Conservation (phyloP, 2,888 invertebrate genomes). For the Parnassius orleans region DNA sequence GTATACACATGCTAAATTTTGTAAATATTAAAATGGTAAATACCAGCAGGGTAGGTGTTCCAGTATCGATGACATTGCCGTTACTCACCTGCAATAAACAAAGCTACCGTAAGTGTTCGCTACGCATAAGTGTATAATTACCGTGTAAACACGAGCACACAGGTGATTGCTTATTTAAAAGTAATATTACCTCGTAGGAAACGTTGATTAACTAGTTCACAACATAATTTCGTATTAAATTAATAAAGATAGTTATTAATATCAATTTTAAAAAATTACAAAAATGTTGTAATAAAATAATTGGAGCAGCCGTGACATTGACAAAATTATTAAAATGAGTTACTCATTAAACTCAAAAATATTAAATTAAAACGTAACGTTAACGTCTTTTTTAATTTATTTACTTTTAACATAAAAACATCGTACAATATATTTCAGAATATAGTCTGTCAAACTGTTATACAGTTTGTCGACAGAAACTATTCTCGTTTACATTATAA, state of each 20-base stretch:
- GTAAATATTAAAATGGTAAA: constrained; percentile 53
- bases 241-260: too few relatives aligned
- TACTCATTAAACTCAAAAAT: neutral
- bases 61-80: constrained; percentile 81
- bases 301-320: neutral
- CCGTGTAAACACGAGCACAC: neutral
- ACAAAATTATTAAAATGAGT: neutral
- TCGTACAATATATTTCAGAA: too few relatives aligned
- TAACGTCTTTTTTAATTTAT: neutral
- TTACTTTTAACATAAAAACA: too few relatives aligned
- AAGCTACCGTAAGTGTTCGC: constrained; percentile 28
- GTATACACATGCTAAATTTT: constrained; percentile 40
- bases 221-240: too few relatives aligned
- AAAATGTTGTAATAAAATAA: neutral
- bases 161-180: neutral
- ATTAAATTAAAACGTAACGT: neutral
- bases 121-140: neutral
- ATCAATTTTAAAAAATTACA: neutral
- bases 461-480: too few relatives aligned
- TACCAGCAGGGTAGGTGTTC: constrained; percentile 78
- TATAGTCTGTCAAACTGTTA: too few relatives aligned
- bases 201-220: too few relatives aligned
- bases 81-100: constrained; percentile 77
- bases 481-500: too few relatives aligned
- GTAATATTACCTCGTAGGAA: neutral